These are phyloP conservation scores for Icerya purchasi DNA, from an alignment of 2,888 invertebrate genomes.

Conservation along the genomic window DNA sequence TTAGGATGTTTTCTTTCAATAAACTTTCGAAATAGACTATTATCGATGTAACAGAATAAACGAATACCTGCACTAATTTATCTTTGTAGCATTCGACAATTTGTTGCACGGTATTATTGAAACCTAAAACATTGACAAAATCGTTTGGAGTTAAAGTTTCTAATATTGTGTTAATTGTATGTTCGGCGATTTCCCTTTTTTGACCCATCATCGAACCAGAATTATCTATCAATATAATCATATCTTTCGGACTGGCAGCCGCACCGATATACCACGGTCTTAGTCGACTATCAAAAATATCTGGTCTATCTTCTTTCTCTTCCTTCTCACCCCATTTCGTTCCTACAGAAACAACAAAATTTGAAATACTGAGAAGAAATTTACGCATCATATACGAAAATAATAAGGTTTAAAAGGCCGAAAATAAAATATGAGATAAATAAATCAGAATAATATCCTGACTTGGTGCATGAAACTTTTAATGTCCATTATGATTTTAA, in stretches of 20 bases:
- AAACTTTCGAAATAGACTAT: too few relatives aligned
- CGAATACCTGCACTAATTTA: slow-evolving; percentile 44
- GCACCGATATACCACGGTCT: slow-evolving; percentile 94
- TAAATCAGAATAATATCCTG: too few relatives aligned
- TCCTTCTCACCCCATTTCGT: slow-evolving; percentile 40
- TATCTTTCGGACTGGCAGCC: slow-evolving; percentile 91
- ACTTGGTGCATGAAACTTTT: too few relatives aligned
- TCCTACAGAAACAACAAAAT: slow-evolving; percentile 28
- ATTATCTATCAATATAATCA: slow-evolving; percentile 80
- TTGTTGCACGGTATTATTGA: slow-evolving; percentile 41
- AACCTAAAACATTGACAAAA: slow-evolving; percentile 77
- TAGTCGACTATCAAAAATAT: slow-evolving; percentile 79
- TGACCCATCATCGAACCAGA: slow-evolving; percentile 92
- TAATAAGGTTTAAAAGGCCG: too few relatives aligned
- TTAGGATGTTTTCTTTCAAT: too few relatives aligned
- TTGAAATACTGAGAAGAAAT: not conserved
- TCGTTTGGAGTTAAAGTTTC: slow-evolving; percentile 96
- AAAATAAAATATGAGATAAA: too few relatives aligned
- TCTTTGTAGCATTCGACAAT: slow-evolving; percentile 68
- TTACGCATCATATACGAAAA: too few relatives aligned
- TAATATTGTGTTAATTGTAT: slow-evolving; percentile 69
- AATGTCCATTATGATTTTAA: too few relatives aligned
- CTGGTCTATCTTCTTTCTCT: slow-evolving; percentile 57
- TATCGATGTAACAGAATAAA: too few relatives aligned
- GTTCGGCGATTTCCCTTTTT: slow-evolving; percentile 48